These are phyloP conservation scores for Hystrix brachyura DNA, from an alignment of 2,113 vertebrate genomes.

Conservation along the genomic window DNA sequence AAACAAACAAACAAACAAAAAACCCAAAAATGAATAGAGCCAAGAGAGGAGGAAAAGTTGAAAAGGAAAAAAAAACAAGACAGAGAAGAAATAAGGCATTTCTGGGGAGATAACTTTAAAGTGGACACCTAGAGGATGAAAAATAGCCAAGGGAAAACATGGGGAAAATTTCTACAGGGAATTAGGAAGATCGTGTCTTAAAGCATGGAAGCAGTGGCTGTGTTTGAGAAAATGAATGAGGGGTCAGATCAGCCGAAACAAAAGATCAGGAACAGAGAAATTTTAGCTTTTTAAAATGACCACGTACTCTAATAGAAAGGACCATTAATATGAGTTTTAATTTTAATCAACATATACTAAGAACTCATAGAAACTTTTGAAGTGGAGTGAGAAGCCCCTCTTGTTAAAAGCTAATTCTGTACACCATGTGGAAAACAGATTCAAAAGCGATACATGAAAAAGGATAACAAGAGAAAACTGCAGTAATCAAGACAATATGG, in stretches of 20 bases:
- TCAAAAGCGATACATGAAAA: not conserved
- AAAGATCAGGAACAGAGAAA: not conserved
- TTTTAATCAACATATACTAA: conserved; percentile 24
- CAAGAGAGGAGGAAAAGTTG: conserved; percentile 22
- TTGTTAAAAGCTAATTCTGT: not conserved
- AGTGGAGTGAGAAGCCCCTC: not conserved
- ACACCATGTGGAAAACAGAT: not conserved
- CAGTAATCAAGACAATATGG: not conserved
- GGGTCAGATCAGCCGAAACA: not conserved
- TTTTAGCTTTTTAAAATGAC: not conserved
- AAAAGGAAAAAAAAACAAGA: not conserved
- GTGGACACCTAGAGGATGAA: not conserved
- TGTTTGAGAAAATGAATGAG: not conserved
- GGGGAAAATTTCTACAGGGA: not conserved
- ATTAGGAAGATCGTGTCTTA: not conserved
- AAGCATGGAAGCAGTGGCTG: not conserved
- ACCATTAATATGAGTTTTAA: not conserved
- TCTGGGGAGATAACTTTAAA: not conserved
- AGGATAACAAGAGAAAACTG: not conserved
- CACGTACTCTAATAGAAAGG: not conserved
- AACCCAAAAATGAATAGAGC: too few relatives aligned
- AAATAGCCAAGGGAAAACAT: not conserved
- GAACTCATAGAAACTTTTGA: not conserved
- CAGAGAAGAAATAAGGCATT: not conserved
- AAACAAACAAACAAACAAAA: too few relatives aligned